These are phyloP conservation scores for Cyclopterus lumpus DNA, from an alignment of 2,797 vertebrate species.

Conservation along the genomic window DNA sequence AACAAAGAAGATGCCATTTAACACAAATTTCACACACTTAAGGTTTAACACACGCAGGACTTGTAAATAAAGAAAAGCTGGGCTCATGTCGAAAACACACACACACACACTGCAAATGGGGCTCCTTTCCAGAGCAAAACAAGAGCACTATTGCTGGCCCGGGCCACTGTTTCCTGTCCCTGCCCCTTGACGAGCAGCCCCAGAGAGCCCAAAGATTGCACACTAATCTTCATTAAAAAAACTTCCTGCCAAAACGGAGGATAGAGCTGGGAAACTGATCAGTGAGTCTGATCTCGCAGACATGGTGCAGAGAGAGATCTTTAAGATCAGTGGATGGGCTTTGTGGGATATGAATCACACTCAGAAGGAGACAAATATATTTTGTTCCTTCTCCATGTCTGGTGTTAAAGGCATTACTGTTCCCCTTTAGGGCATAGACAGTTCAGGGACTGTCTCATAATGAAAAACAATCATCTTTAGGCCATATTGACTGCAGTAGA, in stretches of 20 bases:
- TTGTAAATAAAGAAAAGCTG: conserved; percentile 49
- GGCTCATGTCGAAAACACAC: conserved; percentile 59
- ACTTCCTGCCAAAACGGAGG: conserved; percentile 66
- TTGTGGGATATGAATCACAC: conserved; percentile 38
- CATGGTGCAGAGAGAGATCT: conserved; percentile 7
- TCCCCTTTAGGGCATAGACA: conserved; percentile 58
- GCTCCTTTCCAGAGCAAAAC: conserved; percentile 59
- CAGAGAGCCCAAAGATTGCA: conserved; percentile 56
- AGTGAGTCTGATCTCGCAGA: conserved; percentile 35
- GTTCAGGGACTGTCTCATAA: conserved; percentile 38
- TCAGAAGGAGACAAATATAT: conserved; percentile 12
- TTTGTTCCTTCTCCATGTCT: conserved; percentile 15
- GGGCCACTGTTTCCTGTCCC: conserved; percentile 71
- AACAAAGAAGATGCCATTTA: conserved; percentile 62
- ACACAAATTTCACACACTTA: conserved; percentile 40
- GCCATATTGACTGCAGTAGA: conserved; percentile 26
- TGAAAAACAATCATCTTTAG: conserved; percentile 30
- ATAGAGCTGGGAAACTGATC: conserved; percentile 63
- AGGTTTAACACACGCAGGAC: conserved; percentile 50
- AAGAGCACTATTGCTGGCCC: conserved; percentile 69
- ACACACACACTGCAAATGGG: conserved; percentile 38
- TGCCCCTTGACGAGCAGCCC: conserved; percentile 56
- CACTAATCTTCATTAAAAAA: conserved; percentile 67
- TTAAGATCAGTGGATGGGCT: neutral
- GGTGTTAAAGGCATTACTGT: conserved; percentile 34